Percentiles rank a stretch among this genome's conserved stretches.
phyloP scores from a whole-genome alignment of 2,888 invertebrate species.

The Caenorhabditis auriculariae region DNA sequence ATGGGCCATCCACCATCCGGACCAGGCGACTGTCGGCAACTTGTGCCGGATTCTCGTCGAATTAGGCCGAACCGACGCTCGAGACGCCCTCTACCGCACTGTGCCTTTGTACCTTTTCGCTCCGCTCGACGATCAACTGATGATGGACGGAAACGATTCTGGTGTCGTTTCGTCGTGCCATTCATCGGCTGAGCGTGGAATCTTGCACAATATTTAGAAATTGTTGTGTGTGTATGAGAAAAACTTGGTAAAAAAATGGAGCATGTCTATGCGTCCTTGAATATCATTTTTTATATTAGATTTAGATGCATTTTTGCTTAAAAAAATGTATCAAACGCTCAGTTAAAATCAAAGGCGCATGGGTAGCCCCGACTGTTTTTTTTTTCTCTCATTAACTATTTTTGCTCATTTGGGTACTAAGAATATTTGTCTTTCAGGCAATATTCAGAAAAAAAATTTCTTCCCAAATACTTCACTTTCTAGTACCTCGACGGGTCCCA shows the following conservation, averaged over 20 bases:
- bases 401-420: too few relatives aligned
- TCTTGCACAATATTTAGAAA: too few relatives aligned
- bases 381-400: too few relatives aligned
- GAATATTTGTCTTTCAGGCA: too few relatives aligned
- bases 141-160: conserved; percentile 39
- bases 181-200: conserved; percentile 16
- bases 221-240: too few relatives aligned
- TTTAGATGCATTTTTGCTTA: too few relatives aligned
- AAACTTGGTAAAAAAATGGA: background rate
- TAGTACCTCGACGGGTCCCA: too few relatives aligned
- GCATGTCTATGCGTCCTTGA: background rate
- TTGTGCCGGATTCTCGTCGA: conserved; percentile 71
- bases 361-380: too few relatives aligned
- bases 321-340: too few relatives aligned
- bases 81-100: conserved; percentile 70
- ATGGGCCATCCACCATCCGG: conserved; percentile 66
- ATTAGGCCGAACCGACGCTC: conserved; percentile 70
- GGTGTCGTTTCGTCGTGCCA: conserved; percentile 43
- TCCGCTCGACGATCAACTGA: conserved; percentile 33
- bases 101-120: conserved; percentile 67
- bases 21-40: conserved; percentile 67
- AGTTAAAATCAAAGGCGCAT: too few relatives aligned
- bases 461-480: too few relatives aligned
- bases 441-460: too few relatives aligned
- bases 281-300: background rate